Evolutionary conservation across 64 coral and sea anemone genomes (phyloP), one percentile per base, ranked within the genome.

Genomic region (Cladopsammia gracilis): DNA sequence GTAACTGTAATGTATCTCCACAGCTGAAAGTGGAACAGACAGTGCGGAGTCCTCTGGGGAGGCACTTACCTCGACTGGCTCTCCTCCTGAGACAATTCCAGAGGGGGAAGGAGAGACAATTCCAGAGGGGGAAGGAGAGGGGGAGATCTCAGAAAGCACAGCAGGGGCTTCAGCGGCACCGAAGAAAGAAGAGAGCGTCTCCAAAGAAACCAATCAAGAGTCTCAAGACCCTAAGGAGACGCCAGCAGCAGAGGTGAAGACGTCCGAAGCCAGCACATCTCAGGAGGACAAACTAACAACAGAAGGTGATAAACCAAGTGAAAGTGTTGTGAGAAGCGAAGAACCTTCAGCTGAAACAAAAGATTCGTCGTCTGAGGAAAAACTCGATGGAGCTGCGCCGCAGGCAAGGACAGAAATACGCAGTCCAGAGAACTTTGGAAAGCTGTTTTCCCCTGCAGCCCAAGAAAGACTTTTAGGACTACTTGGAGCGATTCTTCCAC

Each of bases 391-490:
- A 16, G 49, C 23, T 67, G 73, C 68, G 18, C 70, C 19, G 10
- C 18, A 64, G 22, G 64, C 83, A 72, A 62, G 24, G 8, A 76
- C 24, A 34, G 73, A 80, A 34, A 12, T 62, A 23, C 70, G 49
- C 15, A 85, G 57, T 26, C 45, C 75, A 23, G 98, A 99, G 73
- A 88, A 96, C 59, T 60, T 74, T 8, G 98, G 96, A 26, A 86
- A 66, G 54, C 43, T 88, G 26, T 99, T 96, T 79, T 88, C 95
- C 15, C 90, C 73, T 64, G 82, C 83, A 68, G 88, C 91, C 8
- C 88, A 96, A n/a, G 98, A 99, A 65, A 91, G 89, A 72, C 65
- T 99, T 26, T 79, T 99, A 34, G 98, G 98, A 22, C 74, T 99
- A 61, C 78, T 99, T 70, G 98, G 98, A 16, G 94, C 98, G 48